Evolutionary conservation across 1,140 invertebrate species (phyloP).

Genomic region (Leptoteleia sp.): DNA sequence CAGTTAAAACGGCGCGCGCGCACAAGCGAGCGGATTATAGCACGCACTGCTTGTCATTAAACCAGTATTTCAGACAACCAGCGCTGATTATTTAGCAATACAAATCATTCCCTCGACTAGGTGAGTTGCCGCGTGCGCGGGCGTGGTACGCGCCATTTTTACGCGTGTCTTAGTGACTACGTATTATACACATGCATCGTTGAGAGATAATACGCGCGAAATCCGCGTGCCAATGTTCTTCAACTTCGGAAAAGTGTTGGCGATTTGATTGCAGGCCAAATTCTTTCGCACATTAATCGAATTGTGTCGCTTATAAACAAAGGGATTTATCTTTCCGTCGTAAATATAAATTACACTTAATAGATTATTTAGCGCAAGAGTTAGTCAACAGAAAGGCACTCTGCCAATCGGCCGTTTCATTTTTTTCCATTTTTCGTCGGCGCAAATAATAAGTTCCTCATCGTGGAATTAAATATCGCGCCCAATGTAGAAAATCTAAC

Average conservation of each 20-base stretch:
- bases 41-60: constrained; percentile 74
- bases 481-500: no score
- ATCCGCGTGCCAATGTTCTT: constrained; percentile 40
- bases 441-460: constrained; percentile 22
- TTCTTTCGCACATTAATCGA: constrained; percentile 37
- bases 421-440: constrained; percentile 20
- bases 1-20: no score
- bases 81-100: constrained; percentile 80
- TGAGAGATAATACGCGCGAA: constrained; percentile 42
- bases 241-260: constrained; percentile 45
- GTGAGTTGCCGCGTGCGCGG: constrained; percentile 75
- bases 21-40: constrained; percentile 69
- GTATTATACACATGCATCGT: neutral
- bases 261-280: constrained; percentile 54
- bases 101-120: constrained; percentile 75
- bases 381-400: constrained; percentile 7
- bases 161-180: constrained; percentile 4
- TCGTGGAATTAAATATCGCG: constrained; percentile 10
- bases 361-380: constrained; percentile 38
- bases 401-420: neutral
- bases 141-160: constrained; percentile 71
- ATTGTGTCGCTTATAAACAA: constrained; percentile 40
- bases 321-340: constrained; percentile 34
- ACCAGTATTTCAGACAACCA: constrained; percentile 77
- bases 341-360: constrained; percentile 43